Evolutionary conservation across 2,797 vertebrate species (phyloP).

Genomic region (Sebastolobus altivelis): DNA sequence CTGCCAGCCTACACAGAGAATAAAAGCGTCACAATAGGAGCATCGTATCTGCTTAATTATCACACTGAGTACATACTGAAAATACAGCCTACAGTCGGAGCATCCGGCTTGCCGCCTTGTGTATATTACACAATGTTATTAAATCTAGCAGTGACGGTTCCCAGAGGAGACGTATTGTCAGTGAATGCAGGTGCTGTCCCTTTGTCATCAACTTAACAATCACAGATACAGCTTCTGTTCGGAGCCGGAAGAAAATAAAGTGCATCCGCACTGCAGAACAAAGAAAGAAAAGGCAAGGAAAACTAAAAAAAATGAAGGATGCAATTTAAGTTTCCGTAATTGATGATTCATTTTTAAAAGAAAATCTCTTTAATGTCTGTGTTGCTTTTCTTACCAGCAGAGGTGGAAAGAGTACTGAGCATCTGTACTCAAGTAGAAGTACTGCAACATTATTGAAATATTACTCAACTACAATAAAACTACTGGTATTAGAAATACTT

Average conservation of each 20-base stretch:
- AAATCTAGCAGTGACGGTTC: slow-evolving; percentile 3
- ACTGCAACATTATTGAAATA: no score
- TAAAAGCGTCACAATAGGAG: slow-evolving; percentile 4
- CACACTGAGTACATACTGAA: slow-evolving; percentile 30
- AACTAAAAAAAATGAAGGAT: background rate
- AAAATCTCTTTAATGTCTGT: background rate
- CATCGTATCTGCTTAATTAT: slow-evolving; percentile 35
- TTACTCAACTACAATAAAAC: no score
- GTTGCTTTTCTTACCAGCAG: background rate
- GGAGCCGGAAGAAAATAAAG: background rate
- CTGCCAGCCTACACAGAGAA: background rate
- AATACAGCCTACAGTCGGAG: slow-evolving; percentile 24
- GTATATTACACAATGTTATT: slow-evolving; percentile 31
- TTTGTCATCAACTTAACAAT: slow-evolving; percentile 31
- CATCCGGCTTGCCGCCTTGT: slow-evolving; percentile 4
- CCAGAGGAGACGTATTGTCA: slow-evolving; percentile 5
- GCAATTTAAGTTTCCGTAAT: background rate
- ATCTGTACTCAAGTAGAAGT: no score
- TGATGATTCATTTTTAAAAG: background rate
- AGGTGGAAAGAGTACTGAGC: no score
- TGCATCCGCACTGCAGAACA: background rate
- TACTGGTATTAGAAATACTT: no score
- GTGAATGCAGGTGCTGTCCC: slow-evolving; percentile 22
- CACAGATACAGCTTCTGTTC: background rate
- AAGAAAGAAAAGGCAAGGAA: background rate